phyloP scores from a whole-genome alignment of 2,888 invertebrate genomes.

The Macrophya annulata region DNA sequence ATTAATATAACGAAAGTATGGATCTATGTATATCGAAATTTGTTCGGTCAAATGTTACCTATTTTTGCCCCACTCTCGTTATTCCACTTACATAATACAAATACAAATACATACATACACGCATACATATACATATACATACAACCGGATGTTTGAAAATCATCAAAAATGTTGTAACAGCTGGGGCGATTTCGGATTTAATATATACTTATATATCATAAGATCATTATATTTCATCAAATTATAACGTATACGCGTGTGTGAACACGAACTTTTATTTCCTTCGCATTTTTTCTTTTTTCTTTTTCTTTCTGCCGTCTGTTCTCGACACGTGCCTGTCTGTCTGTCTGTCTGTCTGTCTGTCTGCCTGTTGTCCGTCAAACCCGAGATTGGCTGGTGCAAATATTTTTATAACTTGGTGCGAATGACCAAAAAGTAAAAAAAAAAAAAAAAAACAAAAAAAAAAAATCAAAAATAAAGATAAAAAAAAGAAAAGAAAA shows the following conservation, averaged over 20 bases:
- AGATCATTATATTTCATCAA: neutral
- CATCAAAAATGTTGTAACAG: neutral
- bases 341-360: constrained; percentile 42
- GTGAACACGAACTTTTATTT: neutral
- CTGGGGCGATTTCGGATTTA: constrained; percentile 35
- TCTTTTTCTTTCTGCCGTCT: neutral
- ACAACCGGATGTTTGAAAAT: constrained; percentile 18
- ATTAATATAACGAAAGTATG: constrained; percentile 37
- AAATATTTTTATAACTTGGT: constrained; percentile 46
- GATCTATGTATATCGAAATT: constrained; percentile 44
- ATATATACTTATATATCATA: neutral
- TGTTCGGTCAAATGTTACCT: constrained; percentile 46
- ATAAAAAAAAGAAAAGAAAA: neutral
- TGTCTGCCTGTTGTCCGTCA: constrained; percentile 45
- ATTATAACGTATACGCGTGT: neutral
- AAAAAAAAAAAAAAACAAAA: neutral
- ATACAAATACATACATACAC: neutral
- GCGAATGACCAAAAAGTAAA: constrained; percentile 43
- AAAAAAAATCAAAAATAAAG: no score
- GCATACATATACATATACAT: no score
- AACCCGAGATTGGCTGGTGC: constrained; percentile 22
- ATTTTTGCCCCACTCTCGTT: constrained; percentile 46
- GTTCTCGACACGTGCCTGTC: constrained; percentile 33
- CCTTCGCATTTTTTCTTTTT: neutral
- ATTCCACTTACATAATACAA: constrained; percentile 12